Evolutionary conservation across 2,797 vertebrate species (phyloP), one percentile per base, ranked within the genome.

Genomic region (Cryptoprocta ferox): DNA sequence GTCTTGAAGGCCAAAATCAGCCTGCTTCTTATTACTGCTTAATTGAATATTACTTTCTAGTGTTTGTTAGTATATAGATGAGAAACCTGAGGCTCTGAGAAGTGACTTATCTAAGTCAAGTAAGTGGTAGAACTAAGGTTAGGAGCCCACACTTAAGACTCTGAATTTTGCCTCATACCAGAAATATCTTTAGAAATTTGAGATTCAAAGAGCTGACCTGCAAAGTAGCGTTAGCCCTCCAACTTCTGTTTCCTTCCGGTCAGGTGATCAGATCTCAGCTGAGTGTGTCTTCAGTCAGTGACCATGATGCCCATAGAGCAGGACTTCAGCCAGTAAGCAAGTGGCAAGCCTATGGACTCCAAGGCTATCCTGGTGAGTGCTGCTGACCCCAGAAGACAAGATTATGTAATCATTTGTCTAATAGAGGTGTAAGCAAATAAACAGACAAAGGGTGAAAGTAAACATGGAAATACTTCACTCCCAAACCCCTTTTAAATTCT

Each of bases 321-420:
- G 99, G 99, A 96, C 98, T 99, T 82, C 98, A 97, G 91, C 99
- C 99, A 0, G 98, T 99, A 95, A 98, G 98, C 97, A 98, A 99
- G 73, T 99, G 99, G 99, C 99, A 98, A 97, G 99, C 99, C 9
- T 99, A 99, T 63, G 98, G 99, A 61, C 98, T 99, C 15, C 98
- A 98, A 78, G 99, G 98, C 18, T 99, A 99, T 98, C 99, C 99
- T 97, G 99, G 99, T 99, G 97, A 95, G 98, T 98, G 50, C 35
- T 28, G 53, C 48, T 83, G 30, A 63, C 93, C 94, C 89, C 28
- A 84, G 39, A 95, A 95, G 87, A 13, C n/a, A 26, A 83, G 96
- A 75, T 80, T 28, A 61, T 48, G 42, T 56, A 83, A 2, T 73
- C 14, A 59, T 95, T 65, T 82, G 30, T 95, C 50, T 95, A 6